Conservation (phyloP, 2,888 invertebrate genomes). For the Polyploca ridens region DNA sequence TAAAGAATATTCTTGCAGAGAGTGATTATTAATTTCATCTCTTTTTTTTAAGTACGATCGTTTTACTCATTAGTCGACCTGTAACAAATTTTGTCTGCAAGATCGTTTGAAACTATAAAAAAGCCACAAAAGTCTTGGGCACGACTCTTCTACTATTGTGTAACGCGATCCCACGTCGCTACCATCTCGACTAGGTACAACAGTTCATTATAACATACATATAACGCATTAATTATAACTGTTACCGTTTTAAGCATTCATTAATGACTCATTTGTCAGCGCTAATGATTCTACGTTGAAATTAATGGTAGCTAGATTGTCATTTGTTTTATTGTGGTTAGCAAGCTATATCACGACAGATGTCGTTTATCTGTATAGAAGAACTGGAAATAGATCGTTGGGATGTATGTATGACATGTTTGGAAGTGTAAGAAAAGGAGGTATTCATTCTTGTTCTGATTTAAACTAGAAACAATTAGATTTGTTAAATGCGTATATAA, state of each 20-base stretch:
- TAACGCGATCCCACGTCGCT: conserved; percentile 18
- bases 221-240: conserved; percentile 41
- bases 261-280: conserved; percentile 43
- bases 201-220: conserved; percentile 25
- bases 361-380: neutral
- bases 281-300: conserved; percentile 30
- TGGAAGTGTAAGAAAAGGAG: neutral
- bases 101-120: neutral
- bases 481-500: neutral
- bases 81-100: neutral
- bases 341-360: conserved; percentile 5
- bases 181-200: conserved; percentile 28
- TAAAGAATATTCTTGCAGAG: no score
- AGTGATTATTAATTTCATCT: no score
- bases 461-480: neutral
- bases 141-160: conserved; percentile 1
- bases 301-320: conserved; percentile 27
- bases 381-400: neutral
- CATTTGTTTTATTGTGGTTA: conserved; percentile 15
- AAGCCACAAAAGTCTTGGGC: neutral
- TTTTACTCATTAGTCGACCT: no score
- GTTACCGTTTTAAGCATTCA: conserved; percentile 36
- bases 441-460: neutral
- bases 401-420: neutral
- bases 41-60: no score